phyloP scores from a whole-genome alignment of 2,113 vertebrate species.

The Sarotherodon lohbergeri region DNA sequence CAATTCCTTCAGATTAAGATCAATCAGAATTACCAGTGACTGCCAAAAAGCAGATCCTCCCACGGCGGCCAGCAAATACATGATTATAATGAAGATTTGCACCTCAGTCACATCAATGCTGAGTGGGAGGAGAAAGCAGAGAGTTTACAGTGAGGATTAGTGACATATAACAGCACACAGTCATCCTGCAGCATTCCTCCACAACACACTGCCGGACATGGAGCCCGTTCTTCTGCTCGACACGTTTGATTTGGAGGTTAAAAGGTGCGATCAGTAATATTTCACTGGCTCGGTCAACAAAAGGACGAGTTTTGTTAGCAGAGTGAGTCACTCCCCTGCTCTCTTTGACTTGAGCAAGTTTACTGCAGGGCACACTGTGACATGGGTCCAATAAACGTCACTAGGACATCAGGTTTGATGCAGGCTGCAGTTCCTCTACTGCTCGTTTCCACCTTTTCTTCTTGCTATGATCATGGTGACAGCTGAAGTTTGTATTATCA shows the following conservation, averaged over 20 bases:
- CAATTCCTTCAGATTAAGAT: neutral
- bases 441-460: neutral
- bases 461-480: neutral
- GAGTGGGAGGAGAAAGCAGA: constrained; percentile 77
- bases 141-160: constrained; percentile 73
- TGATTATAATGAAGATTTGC: constrained; percentile 99
- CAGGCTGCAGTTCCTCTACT: neutral
- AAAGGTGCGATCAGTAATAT: neutral
- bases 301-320: neutral
- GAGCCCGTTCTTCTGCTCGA: neutral
- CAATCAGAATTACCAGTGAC: constrained; percentile 84
- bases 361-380: neutral
- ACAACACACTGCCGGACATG: neutral
- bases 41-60: constrained; percentile 98
- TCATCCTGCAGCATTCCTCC: neutral
- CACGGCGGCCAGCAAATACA: constrained; percentile 97
- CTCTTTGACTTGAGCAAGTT: neutral
- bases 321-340: neutral
- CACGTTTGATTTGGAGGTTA: neutral
- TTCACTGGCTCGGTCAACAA: neutral
- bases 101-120: constrained; percentile 99
- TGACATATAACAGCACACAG: constrained; percentile 4
- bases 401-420: neutral
- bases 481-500: neutral
- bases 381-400: neutral